These are phyloP conservation scores for Kuschelorhynchus macadamiae DNA, from an alignment of 2,888 invertebrate genomes.

Conservation along the genomic window DNA sequence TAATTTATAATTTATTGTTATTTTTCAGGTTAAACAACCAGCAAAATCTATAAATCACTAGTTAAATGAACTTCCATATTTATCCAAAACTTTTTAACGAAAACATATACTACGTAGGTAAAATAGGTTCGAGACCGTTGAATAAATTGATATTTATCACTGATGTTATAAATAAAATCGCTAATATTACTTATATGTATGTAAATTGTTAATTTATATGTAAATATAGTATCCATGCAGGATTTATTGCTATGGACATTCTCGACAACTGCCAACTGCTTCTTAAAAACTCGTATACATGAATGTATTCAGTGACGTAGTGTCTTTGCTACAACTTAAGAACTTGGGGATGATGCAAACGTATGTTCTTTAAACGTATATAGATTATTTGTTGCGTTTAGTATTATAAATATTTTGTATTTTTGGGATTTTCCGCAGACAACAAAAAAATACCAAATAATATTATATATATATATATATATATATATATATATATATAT, in stretches of 20 bases:
- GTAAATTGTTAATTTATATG: constrained; percentile 51
- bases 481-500: too few relatives aligned
- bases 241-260: constrained; percentile 42
- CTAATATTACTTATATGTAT: constrained; percentile 40
- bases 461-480: too few relatives aligned
- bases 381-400: too few relatives aligned
- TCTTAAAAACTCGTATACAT: constrained; percentile 11
- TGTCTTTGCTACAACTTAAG: too few relatives aligned
- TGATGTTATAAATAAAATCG: constrained; percentile 44
- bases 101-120: constrained; percentile 7
- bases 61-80: constrained; percentile 5
- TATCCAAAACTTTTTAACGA: not conserved
- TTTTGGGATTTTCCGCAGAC: too few relatives aligned
- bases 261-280: constrained; percentile 17
- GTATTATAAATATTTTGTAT: too few relatives aligned
- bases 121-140: constrained; percentile 22
- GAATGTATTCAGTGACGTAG: constrained; percentile 13
- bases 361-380: too few relatives aligned
- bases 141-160: constrained; percentile 39
- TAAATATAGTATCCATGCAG: constrained; percentile 42
- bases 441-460: too few relatives aligned
- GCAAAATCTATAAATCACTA: not conserved
- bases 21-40: not conserved
- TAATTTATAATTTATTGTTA: not conserved
- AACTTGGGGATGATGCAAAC: too few relatives aligned